Conservation (phyloP, 2,797 vertebrate species). For the Zenarchopterus dispar region DNA sequence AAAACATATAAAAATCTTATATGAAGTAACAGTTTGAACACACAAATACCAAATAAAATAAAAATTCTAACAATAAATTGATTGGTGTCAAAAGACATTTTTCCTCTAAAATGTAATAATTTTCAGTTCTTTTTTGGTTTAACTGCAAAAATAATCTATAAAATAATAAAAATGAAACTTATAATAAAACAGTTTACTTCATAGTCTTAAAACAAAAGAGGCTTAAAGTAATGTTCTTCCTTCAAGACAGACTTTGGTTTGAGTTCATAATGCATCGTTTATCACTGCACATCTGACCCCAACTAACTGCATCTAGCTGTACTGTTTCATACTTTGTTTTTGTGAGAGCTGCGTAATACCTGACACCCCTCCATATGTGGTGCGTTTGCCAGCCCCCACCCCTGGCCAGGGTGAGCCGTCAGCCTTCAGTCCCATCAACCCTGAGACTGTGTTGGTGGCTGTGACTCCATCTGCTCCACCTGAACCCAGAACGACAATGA, state of each 20-base stretch:
- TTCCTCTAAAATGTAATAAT: no score
- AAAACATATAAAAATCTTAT: no score
- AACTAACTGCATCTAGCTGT: no score
- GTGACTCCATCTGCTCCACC: constrained; percentile 92
- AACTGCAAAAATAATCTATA: no score
- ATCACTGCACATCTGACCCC: not conserved
- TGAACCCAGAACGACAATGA: constrained; percentile 47
- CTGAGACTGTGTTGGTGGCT: constrained; percentile 93
- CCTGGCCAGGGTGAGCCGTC: constrained; percentile 89
- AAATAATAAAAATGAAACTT: no score
- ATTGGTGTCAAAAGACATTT: no score
- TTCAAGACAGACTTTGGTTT: not conserved
- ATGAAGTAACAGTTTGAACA: no score
- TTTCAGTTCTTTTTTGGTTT: no score
- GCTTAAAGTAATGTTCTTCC: not conserved
- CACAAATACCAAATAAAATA: no score
- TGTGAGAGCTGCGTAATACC: constrained; percentile 34
- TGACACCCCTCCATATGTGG: constrained; percentile 89
- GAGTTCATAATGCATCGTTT: not conserved
- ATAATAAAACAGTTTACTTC: no score
- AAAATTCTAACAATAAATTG: no score
- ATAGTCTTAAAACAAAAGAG: not conserved
- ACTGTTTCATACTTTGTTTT: not conserved
- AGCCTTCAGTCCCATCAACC: constrained; percentile 89
- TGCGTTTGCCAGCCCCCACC: constrained; percentile 84